Evolutionary conservation across 2,797 vertebrate genomes (phyloP), one percentile per base, ranked within the genome.

Genomic region (Poliocrania exsul): DNA sequence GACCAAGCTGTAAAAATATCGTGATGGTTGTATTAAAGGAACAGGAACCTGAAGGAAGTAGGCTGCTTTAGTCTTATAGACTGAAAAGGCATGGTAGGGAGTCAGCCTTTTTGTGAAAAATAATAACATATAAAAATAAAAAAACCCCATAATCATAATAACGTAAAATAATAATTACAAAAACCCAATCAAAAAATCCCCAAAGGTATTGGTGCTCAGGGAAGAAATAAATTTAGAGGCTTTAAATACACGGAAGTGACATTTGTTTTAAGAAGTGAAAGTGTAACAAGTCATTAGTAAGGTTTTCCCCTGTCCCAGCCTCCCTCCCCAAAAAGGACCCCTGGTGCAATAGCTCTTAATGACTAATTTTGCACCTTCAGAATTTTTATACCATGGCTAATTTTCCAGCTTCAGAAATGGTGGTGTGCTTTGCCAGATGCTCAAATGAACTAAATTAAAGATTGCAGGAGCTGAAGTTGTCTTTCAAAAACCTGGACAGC

Each of bases 221-320:
- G 40, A 65, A 81, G 49, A 79, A 81, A 31, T 15, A 44, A 25
- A 66, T 56, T 78, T 69, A 88, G 33, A 79, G 75, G 44, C 18
- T 79, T 92, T 64, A 75, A 73, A 64, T 31, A 86, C n/a, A 46
- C 49, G 35, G 62, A 90, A 95, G 46, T 60, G 14, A 38, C 29
- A 54, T 60, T 62, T 62, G 33, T 66, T 92, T 77, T 28, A 79
- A 72, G 86, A 94, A 90, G 50, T 90, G 62, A 79, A 92, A 91
- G 79, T 81, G 20, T 16, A 38, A n/a, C 62, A 88, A 92, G 37
- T 92, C 28, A 87, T 56, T 37, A 16, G 7, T 25, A n/a, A 77
- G 64, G 28, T 51, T 79, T 93, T 89, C 60, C 77, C 54, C 78
- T 35, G 13, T 42, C 15, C 42, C 70, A 86, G 56, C 38, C 31